Base-by-base conservation (phyloP, 2,113 vertebrate genomes). In the Indri indri region DNA sequence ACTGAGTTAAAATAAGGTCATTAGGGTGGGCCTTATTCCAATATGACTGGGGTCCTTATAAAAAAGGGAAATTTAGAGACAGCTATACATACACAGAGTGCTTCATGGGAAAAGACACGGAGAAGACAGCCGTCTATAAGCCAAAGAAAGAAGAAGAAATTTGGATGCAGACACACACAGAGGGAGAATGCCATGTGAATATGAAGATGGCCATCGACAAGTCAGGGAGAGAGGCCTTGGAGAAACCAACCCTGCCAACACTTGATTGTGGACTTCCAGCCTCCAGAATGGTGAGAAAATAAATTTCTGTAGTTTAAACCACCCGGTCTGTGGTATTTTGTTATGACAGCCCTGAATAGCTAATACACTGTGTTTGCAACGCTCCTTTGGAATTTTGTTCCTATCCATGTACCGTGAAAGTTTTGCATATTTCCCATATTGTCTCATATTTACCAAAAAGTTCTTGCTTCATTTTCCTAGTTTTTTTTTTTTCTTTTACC, bases 401-500 rank as follows among this genome's bases (percentile, higher is more conserved):
- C 66, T 77, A 70, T 52, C 47, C 14, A 4, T 73, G 77, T 18
- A 54, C 23, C 45, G 45, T 80, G 23, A 18, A 40, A 40, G 20
- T 95, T 90, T 90, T 63, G 59, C 40, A 23, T 16, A 34, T 63
- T 97, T 96, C 59, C n/a, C 95, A 73, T 10, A 95, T 95, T 97
- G 25, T 22, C 84, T 96, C 65, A 92, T 32, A 66, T 96, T 94
- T 96, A 74, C 86, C 97, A 95, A 68, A 95, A 94, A 68, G 16
- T 16, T 88, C n/a, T 97, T 65, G 73, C 63, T 22, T 95, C 20
- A 37, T 97, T 92, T 82, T 66, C 73, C 42, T 16, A 57, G 76
- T 84, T 73, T 57, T 82, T 54, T n/a, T n/a, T 90, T 14, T 74
- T 68, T 89, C 8, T 92, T 42, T 83, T 40, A 45, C 37, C 27